Evolutionary conservation across 2,797 vertebrate species (phyloP).

Genomic region (Thalassophryne amazonica): DNA sequence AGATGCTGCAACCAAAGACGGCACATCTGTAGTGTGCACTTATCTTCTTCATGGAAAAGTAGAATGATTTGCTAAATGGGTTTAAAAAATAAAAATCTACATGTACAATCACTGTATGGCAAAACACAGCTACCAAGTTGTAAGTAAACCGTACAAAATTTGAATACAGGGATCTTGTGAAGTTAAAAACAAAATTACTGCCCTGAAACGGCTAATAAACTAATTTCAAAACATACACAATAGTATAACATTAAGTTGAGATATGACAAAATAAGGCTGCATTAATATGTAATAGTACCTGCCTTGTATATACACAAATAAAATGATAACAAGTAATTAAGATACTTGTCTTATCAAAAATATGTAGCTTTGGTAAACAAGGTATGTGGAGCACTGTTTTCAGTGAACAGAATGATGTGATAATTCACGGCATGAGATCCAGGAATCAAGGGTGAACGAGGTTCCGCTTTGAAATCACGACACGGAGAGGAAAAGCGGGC

Average conservation of each 20-base stretch:
- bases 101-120: conserved; percentile 4
- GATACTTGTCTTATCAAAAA: conserved; percentile 86
- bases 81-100: not conserved
- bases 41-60: conserved; percentile 9
- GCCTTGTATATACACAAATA: conserved; percentile 74
- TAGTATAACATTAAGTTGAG: conserved; percentile 69
- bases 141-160: conserved; percentile 36
- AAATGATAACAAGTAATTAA: conserved; percentile 83
- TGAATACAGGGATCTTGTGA: conserved; percentile 54
- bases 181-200: conserved; percentile 39
- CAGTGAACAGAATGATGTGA: conserved; percentile 69
- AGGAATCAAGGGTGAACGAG: conserved; percentile 48
- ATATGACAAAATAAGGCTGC: conserved; percentile 73
- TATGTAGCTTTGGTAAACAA: conserved; percentile 89
- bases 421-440: conserved; percentile 59
- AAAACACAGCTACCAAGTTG: conserved; percentile 26
- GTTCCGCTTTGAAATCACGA: conserved; percentile 55
- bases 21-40: not conserved
- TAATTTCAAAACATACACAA: conserved; percentile 69
- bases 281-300: conserved; percentile 76
- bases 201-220: conserved; percentile 65
- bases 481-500: conserved; percentile 48
- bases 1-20: conserved; percentile 24
- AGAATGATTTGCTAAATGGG: not conserved
- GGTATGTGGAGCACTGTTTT: conserved; percentile 68